Base-by-base conservation (phyloP, 2,888 invertebrate genomes). In the Oxytorus armatus region DNA sequence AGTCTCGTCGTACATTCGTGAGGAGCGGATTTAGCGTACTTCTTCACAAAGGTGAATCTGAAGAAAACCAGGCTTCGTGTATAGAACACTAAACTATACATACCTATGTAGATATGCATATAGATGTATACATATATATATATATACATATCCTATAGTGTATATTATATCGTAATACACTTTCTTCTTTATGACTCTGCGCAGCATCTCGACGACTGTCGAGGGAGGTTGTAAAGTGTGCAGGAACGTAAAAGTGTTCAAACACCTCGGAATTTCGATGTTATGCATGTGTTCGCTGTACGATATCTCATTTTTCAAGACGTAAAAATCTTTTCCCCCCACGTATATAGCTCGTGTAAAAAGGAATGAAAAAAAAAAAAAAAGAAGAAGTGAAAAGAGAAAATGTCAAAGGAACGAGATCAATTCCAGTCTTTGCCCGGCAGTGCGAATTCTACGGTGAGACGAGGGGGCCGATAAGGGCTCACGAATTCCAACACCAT, bases 31-130 rank as follows among this genome's bases (percentile, higher is more conserved):
- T 49, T 79, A 79, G 81, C 73, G 77, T 79, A 55, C 61, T 79
- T 81, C 69, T 21, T 65, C 65, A 83, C 82, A 82, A 85, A 83
- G 79, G 78, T 77, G 77, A 80, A 85, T 77, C 55, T 49, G 55
- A 29, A 39, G 57, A 61, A 74, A 74, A 77, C 14, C 69, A 44
- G 53, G 39, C 51, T 59, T 51, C 36, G 57, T 33, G 39, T 51
- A 72, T 66, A 70, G 36, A 14, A 57, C 25, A 14, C 39, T 39
- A 5, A n/a, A 1, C 39, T 42, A 42, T n/a, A 42, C 29, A 5
- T 10, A 39, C 10, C 3, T 47, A 2, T 14, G 16, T 4, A 3
- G 47, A 7, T n/a, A n/a, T n/a, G n/a, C n/a, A n/a, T n/a, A n/a
- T n/a, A n/a, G n/a, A n/a, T n/a, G n/a, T n/a, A 16, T 47, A 47